Evolutionary conservation across 2,888 invertebrate genomes (phyloP).

Genomic region (Polietes domitor): DNA sequence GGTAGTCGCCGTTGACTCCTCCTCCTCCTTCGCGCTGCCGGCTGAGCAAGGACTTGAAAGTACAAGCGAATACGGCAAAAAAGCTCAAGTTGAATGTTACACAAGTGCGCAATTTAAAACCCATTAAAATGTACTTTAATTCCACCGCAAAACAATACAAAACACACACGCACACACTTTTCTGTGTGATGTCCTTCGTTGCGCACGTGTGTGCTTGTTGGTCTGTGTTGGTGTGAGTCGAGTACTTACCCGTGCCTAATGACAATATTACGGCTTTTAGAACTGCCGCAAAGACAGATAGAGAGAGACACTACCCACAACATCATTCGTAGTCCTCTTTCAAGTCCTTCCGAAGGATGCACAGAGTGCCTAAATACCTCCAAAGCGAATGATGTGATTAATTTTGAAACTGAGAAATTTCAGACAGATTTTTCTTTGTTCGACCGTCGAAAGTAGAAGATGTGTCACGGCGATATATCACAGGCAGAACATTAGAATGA

Average conservation of each 20-base stretch:
- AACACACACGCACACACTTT: not conserved
- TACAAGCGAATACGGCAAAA: constrained; percentile 30
- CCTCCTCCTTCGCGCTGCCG: not conserved
- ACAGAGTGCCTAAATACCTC: not conserved
- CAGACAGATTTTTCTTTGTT: not conserved
- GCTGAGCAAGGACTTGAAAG: constrained; percentile 17
- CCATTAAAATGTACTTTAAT: constrained; percentile 64
- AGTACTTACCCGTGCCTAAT: not conserved
- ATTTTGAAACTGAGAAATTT: not conserved
- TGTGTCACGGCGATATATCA: too few relatives aligned
- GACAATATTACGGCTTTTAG: constrained; percentile 8
- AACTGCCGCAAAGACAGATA: not conserved
- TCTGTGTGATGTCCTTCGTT: not conserved
- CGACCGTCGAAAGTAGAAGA: too few relatives aligned
- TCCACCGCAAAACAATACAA: constrained; percentile 53
- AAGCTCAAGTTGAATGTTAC: constrained; percentile 53
- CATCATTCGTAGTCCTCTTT: not conserved
- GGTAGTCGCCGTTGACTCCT: not conserved
- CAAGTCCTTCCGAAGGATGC: not conserved
- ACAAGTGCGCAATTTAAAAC: constrained; percentile 65
- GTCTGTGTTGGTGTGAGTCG: not conserved
- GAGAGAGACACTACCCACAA: not conserved
- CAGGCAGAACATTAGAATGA: too few relatives aligned
- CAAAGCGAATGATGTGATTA: not conserved
- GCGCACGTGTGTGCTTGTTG: not conserved